Evolutionary conservation across 2,888 invertebrate species (phyloP), one percentile per base, ranked within the genome.

Genomic region (Lumbricus terrestris): DNA sequence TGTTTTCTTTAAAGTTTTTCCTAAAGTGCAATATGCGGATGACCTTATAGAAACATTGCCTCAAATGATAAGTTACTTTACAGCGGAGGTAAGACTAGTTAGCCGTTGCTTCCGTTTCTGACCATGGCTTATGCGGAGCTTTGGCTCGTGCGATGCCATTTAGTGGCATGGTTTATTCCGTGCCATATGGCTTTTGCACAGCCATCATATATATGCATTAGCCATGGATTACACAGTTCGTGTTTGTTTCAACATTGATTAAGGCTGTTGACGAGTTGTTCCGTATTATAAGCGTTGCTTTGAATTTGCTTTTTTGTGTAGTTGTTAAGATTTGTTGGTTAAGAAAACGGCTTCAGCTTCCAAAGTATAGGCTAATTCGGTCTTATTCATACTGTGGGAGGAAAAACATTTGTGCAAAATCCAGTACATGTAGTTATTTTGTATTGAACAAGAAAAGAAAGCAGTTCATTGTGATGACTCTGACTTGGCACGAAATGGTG

Each of bases 21-120:
- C 69, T 69, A 69, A 69, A 69, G 69, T 69, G n/a, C 69, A 69
- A 11, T 69, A n/a, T 69, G 69, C 69, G n/a, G 69, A 69, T n/a
- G 29, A 29, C 69, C 29, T 69, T 69, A 69, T 69, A 69, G 69
- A 69, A 69, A 69, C 69, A 69, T 69, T 69, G 69, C 69, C 69
- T 69, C 69, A 69, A 69, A 69, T 69, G 69, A 69, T 69, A 69
- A 69, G 69, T 69, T 69, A 69, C 69, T 69, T 69, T 69, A 69
- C 69, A n/a, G 69, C 29, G n/a, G 69, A 69, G 69, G 69, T 69
- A n/a, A 69, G 69, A 69, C n/a, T 69, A 69, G 69, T 69, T 69
- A 69, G n/a, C 69, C 69, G 16, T 69, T 69, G 69, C 69, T 69
- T 69, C 69, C n/a, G 69, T 69, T 69, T 69, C 69, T 69, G 8